Base-by-base conservation (phyloP, 1,140 invertebrate species). In the Halictus rubicundus region DNA sequence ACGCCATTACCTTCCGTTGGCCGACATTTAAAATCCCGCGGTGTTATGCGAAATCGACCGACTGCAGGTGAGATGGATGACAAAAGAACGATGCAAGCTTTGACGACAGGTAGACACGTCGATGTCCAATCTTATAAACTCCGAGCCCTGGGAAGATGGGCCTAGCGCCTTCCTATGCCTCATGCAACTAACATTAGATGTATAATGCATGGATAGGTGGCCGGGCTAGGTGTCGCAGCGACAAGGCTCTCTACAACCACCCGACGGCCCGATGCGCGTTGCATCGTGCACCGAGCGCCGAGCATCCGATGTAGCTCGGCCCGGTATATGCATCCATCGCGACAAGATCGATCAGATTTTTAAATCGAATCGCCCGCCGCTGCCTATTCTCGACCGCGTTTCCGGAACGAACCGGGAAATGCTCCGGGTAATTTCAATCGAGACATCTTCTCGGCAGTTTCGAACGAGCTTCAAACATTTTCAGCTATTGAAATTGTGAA, bases 141-240 rank as follows among this genome's bases (percentile, higher is more conserved):
- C 66, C 57, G 57, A 80, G 65, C 80, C 75, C 78, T 87, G 85
- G 82, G 85, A 89, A 82, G 88, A 89, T 83, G 80, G 83, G 78
- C 81, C 76, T 84, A 84, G 78, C 87, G 81, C 86, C 88, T 88
- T 78, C 73, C 77, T 87, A 75, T 85, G 85, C 77, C 89, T 89
- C 89, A 90, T 90, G 89, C 85, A 89, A 88, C 89, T 88, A 90
- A 90, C 88, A 90, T 90, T 87, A 90, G 88, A 90, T 90, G 89
- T 83, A 89, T 90, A 88, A 90, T 90, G 83, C 89, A 90, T 90
- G 85, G 60, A 73, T 84, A 85, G 85, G 79, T 87, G 83, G 82
- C 85, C 65, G 59, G 54, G 78, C 74, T 84, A 88, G 86, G 87
- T 88, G 86, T 88, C 86, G 81, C 82, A 68, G 82, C 83, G 78